Evolutionary conservation across 2,797 vertebrate species (phyloP).

Genomic region (Phalloptychus januarius): DNA sequence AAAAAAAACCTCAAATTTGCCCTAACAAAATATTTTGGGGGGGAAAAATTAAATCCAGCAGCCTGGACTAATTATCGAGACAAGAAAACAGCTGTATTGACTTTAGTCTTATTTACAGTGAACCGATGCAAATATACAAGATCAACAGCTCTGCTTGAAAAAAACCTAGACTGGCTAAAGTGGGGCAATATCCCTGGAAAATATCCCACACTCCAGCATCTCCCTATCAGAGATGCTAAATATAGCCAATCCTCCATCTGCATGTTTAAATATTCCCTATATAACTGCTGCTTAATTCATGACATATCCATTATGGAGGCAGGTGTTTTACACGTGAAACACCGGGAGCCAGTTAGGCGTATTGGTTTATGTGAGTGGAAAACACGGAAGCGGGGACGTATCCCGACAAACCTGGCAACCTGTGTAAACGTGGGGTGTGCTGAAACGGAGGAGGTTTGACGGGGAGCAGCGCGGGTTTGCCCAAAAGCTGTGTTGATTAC

Average conservation of each 20-base stretch:
- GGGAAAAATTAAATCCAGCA: constrained; percentile 15
- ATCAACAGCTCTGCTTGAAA: constrained; percentile 53
- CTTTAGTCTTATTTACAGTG: constrained; percentile 63
- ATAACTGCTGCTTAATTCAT: constrained; percentile 76
- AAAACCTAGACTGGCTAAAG: constrained; percentile 37
- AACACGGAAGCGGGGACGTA: not conserved
- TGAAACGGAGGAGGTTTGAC: constrained; percentile 4
- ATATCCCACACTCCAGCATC: constrained; percentile 46
- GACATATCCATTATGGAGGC: constrained; percentile 59
- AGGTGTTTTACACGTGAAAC: constrained; percentile 40
- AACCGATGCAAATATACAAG: constrained; percentile 58
- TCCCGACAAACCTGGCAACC: constrained; percentile 33
- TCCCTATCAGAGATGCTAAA: constrained; percentile 64
- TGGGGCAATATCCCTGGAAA: constrained; percentile 45
- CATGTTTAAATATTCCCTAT: constrained; percentile 77
- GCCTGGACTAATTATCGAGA: constrained; percentile 54
- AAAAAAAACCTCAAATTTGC: constrained; percentile 18
- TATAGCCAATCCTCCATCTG: constrained; percentile 69
- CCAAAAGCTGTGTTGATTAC: constrained; percentile 68
- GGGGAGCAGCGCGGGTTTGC: constrained; percentile 38
- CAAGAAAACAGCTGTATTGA: constrained; percentile 67
- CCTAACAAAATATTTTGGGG: constrained; percentile 48
- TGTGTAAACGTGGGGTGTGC: not conserved
- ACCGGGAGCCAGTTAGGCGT: constrained; percentile 12
- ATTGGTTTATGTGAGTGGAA: constrained; percentile 21